Base-by-base conservation (phyloP, 2,113 vertebrate species). In the Zingel zingel region DNA sequence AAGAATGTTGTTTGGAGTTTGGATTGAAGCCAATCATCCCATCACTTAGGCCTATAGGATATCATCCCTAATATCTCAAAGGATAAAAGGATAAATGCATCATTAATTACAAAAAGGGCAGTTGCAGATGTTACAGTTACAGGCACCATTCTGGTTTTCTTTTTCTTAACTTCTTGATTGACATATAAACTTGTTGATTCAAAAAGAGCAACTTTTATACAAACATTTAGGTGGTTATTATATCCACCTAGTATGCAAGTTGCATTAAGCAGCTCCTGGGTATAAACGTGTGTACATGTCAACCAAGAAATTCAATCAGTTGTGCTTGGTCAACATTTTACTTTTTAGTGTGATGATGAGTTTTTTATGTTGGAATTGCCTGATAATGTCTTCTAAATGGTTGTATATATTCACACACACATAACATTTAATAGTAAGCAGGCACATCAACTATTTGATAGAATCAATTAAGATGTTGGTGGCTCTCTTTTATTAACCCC, bases 21-120 rank as follows among this genome's bases (percentile, higher is more conserved):
- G 84, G 73, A 74, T 64, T 36, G 57, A 75, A 87, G 67, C 74
- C 76, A 85, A 79, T 4, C 6, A 25, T 68, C 14, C 61, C 19
- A 70, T 82, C 69, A 30, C 36, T 77, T 58, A n/a, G n/a, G n/a
- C n/a, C n/a, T n/a, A 84, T 61, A 48, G 5, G 30, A 68, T 45
- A 1, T 12, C 14, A 50, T 79, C 43, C 15, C 58, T 53, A 58
- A 83, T 47, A 61, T 30, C 19, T 67, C 21, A 30, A 50, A 25
- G 21, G 18, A 70, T 21, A 57, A 14, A 65, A 54, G 25, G 12
- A 65, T 45, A 65, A 45, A 54, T 59, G 6, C 2, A 11, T 43
- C 9, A 43, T 36, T 36, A 2, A 43, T 68, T 57, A 53, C 23
- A 25, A 53, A 80, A 54, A 43, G 27, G 19, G 6, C 18, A 10